These are phyloP conservation scores for Rhyacophila evoluta DNA, from an alignment of 2,888 invertebrate genomes.

Conservation along the genomic window DNA sequence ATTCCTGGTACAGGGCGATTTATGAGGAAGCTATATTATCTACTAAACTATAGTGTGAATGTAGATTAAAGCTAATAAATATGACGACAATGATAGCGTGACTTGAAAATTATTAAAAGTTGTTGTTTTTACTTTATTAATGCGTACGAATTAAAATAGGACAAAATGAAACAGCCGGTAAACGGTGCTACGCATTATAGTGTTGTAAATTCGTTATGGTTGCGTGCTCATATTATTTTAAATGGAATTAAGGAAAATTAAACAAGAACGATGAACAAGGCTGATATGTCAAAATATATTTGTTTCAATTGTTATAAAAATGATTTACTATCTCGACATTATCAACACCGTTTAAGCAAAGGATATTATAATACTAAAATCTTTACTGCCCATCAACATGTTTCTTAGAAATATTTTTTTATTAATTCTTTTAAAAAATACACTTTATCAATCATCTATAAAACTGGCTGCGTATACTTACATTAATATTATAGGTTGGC, in stretches of 20 bases:
- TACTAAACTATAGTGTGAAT: too few species aligned
- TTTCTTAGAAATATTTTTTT: not conserved
- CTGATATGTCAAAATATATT: conserved; percentile 31
- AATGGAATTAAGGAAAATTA: conserved; percentile 37
- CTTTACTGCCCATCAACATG: conserved; percentile 16
- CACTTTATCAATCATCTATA: not conserved
- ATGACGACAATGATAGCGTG: too few species aligned
- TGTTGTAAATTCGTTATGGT: not conserved
- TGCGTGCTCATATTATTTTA: conserved; percentile 23
- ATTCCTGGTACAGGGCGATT: too few species aligned
- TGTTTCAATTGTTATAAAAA: conserved; percentile 30
- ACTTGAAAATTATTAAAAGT: too few species aligned
- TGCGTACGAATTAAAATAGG: not conserved
- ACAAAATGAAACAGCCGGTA: not conserved
- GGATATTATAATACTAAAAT: not conserved
- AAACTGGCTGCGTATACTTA: not conserved
- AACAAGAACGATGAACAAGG: conserved; percentile 30
- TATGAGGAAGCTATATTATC: too few species aligned
- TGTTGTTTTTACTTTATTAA: too few species aligned
- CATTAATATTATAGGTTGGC: too few species aligned
- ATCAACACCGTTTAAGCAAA: not conserved
- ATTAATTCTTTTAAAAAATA: not conserved
- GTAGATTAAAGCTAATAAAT: too few species aligned
- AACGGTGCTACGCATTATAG: not conserved
- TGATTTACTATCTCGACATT: conserved; percentile 10